Conservation (phyloP, 2,797 vertebrate species). For the Platalea minor region DNA sequence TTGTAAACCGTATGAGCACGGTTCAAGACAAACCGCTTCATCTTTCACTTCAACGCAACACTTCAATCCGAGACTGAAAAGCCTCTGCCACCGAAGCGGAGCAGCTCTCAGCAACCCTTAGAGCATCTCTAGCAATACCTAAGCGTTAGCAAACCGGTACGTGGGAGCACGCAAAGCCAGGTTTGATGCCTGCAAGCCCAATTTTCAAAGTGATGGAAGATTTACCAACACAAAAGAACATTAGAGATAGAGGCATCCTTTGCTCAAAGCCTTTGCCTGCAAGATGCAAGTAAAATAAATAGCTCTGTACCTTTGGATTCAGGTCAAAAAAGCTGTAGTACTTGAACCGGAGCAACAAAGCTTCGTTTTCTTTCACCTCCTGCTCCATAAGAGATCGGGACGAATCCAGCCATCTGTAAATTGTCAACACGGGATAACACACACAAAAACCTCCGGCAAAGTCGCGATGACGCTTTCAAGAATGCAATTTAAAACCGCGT, state of each 20-base stretch:
- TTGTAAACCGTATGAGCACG: neutral
- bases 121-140: neutral
- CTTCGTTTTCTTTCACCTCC: slow-evolving; percentile 97
- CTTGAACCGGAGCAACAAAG: slow-evolving; percentile 96
- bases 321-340: slow-evolving; percentile 99
- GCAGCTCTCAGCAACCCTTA: neutral
- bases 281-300: neutral
- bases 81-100: neutral
- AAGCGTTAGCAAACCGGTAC: accelerated
- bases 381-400: slow-evolving; percentile 99
- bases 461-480: neutral
- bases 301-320: slow-evolving; percentile 91
- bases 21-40: neutral
- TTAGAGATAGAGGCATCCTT: neutral
- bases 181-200: neutral
- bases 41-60: accelerated
- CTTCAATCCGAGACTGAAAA: neutral
- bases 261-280: neutral
- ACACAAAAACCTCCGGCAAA: neutral
- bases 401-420: slow-evolving; percentile 93
- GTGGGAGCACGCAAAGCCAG: neutral
- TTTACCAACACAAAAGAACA: neutral
- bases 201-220: neutral
- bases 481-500: neutral
- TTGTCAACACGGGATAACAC: neutral